Percentiles rank a stretch among this genome's conserved stretches.
Evolutionary conservation across 37 sponge, comb jelly and placozoan species (phyloP).

Genomic region (Geodia barretti): DNA sequence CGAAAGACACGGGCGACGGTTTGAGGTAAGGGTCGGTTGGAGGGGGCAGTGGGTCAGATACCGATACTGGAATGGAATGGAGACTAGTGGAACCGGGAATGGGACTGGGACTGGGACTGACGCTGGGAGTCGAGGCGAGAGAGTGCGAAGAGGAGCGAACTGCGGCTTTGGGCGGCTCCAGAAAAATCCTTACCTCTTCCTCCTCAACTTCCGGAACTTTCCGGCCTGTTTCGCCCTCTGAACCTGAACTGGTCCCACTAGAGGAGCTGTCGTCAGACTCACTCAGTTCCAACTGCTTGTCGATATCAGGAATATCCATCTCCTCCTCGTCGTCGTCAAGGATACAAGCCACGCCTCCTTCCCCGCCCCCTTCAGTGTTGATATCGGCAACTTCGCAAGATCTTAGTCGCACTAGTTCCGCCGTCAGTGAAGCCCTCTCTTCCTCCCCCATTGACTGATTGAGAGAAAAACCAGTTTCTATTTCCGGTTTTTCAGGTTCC

Average conservation of each 20-base stretch:
- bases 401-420: no score
- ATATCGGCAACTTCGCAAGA: no score
- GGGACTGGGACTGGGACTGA: background rate
- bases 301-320: background rate
- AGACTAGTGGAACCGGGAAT: background rate
- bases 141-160: background rate
- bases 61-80: background rate
- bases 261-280: background rate
- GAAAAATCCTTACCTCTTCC: background rate
- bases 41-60: background rate
- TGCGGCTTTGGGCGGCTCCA: background rate
- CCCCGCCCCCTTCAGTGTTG: background rate
- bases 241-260: background rate
- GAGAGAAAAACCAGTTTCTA: no score
- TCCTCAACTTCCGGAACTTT: background rate
- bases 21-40: background rate
- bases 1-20: no score
- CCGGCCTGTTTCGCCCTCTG: background rate
- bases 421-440: no score
- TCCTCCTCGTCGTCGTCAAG: background rate
- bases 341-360: background rate
- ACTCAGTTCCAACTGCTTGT: background rate
- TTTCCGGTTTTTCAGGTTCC: no score
- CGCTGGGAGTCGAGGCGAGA: background rate
- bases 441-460: no score